phyloP scores from a whole-genome alignment of 1,140 invertebrate genomes.

The Drosophila navojoa region DNA sequence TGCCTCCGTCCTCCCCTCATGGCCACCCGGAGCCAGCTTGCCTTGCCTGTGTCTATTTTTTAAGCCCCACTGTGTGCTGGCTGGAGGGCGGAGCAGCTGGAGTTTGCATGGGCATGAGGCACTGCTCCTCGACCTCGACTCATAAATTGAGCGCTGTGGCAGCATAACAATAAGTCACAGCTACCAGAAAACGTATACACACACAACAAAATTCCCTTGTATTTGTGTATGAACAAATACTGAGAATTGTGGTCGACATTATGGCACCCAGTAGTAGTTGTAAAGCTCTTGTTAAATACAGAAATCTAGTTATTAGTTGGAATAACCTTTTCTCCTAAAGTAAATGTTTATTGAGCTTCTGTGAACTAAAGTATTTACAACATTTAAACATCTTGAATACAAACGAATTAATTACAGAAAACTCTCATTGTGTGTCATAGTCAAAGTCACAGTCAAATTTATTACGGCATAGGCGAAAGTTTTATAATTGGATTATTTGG shows the following conservation, averaged over 20 bases:
- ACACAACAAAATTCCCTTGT: slow-evolving; percentile 9
- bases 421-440: no score
- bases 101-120: slow-evolving; percentile 26
- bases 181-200: slow-evolving; percentile 31
- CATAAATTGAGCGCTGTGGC: slow-evolving; percentile 80
- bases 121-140: slow-evolving; percentile 63
- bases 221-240: slow-evolving; percentile 4
- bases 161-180: slow-evolving; percentile 81
- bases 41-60: slow-evolving; percentile 63
- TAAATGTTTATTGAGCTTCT: no score
- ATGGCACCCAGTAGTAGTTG: background rate
- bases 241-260: background rate
- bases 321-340: no score
- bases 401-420: no score
- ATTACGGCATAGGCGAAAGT: background rate
- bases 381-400: background rate
- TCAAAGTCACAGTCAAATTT: background rate
- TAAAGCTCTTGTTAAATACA: no score
- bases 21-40: slow-evolving; percentile 8
- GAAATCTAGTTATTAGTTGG: no score
- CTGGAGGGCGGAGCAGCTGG: slow-evolving; percentile 8
- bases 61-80: slow-evolving; percentile 38
- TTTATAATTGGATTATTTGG: background rate
- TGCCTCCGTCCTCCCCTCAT: background rate
- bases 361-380: background rate